These are phyloP conservation scores for Brachionus angularis DNA, from an alignment of 1,140 invertebrate species.

Conservation along the genomic window DNA sequence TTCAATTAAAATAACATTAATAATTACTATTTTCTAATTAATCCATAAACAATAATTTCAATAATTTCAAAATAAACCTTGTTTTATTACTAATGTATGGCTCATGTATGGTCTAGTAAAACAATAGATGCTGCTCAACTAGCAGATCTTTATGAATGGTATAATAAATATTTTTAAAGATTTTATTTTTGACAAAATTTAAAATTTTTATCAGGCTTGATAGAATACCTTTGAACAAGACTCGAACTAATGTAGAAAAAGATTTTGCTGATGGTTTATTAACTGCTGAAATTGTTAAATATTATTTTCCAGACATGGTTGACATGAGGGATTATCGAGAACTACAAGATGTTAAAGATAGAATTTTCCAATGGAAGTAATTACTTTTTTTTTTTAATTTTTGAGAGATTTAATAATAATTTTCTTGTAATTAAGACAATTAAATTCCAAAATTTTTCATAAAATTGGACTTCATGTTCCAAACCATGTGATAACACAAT, in stretches of 20 bases:
- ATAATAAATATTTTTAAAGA: not conserved
- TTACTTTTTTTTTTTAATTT: not conserved
- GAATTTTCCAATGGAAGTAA: constrained; percentile 37
- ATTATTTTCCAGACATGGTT: constrained; percentile 34
- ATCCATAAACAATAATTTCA: too few relatives aligned
- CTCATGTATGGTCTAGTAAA: constrained; percentile 21
- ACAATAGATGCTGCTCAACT: constrained; percentile 2
- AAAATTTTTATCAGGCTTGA: not conserved
- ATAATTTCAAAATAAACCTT: too few relatives aligned
- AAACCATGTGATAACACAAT: constrained; percentile 36
- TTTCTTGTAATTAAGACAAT: not conserved
- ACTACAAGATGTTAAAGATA: constrained; percentile 37
- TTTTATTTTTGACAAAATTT: not conserved
- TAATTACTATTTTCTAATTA: too few relatives aligned
- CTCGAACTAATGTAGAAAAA: constrained; percentile 36
- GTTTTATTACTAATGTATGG: constrained; percentile 44
- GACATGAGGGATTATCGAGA: constrained; percentile 17
- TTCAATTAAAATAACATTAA: too few relatives aligned
- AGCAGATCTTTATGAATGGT: constrained; percentile 31
- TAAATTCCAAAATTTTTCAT: constrained; percentile 7
- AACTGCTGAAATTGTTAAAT: constrained; percentile 29
- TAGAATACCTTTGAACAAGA: constrained; percentile 3
- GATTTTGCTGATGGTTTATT: constrained; percentile 41
- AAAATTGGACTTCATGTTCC: constrained; percentile 30
- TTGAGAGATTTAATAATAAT: not conserved